Percentiles rank a stretch among this genome's conserved stretches.
phyloP scores from a whole-genome alignment of 1,140 invertebrate genomes.

The Drosophila asahinai region DNA sequence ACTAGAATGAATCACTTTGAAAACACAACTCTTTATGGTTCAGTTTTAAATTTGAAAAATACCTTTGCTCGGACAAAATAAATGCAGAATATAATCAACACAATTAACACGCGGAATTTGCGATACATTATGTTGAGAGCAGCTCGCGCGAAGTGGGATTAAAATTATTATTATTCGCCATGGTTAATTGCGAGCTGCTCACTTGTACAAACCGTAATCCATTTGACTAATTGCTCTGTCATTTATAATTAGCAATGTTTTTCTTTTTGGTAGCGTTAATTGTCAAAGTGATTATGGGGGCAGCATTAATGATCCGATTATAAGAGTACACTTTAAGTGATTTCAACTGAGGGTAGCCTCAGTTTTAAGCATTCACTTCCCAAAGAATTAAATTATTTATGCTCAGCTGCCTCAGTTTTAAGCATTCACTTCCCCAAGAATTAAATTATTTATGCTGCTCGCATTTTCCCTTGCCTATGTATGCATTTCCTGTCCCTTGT shows the following conservation, averaged over 20 bases:
- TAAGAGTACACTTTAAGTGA: background rate
- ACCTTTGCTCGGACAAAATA: constrained; percentile 21
- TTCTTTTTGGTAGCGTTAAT: constrained; percentile 35
- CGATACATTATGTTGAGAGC: constrained; percentile 24
- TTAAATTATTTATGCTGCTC: background rate
- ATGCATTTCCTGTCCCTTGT: background rate
- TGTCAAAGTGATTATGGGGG: constrained; percentile 34
- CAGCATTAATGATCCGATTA: constrained; percentile 18
- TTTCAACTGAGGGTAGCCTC: constrained; percentile 1
- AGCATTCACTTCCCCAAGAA: background rate
- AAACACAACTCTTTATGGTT: background rate
- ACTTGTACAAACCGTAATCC: constrained; percentile 23
- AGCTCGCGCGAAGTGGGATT: constrained; percentile 18
- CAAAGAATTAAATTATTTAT: background rate
- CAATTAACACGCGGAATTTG: constrained; percentile 24
- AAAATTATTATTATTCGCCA: constrained; percentile 22
- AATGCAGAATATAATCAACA: constrained; percentile 11
- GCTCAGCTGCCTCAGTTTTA: background rate
- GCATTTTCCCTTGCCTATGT: background rate
- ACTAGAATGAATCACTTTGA: constrained; percentile 16
- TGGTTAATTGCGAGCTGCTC: constrained; percentile 27
- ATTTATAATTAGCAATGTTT: constrained; percentile 25
- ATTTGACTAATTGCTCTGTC: constrained; percentile 41
- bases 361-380: background rate
- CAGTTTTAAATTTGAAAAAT: background rate